Conservation (phyloP, 2,113 vertebrate species). For the Xenus cinereus region DNA sequence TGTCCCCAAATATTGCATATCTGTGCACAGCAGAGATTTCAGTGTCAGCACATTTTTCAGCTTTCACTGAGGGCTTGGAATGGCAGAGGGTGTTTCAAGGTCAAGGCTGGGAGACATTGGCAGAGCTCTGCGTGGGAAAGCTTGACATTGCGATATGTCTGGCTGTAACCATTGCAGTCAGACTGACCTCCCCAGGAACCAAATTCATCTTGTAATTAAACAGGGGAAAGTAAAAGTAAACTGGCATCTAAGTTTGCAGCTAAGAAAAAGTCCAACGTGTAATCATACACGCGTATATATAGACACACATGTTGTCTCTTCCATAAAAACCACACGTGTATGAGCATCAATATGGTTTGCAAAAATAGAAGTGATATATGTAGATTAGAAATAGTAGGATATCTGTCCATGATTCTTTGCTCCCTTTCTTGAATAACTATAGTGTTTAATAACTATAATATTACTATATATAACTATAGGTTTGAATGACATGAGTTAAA, state of each 20-base stretch:
- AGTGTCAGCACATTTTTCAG: conserved; percentile 26
- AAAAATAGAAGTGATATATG: background rate
- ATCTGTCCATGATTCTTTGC: background rate
- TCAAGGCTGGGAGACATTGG: conserved; percentile 2
- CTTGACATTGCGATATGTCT: background rate
- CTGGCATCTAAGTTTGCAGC: background rate
- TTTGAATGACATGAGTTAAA: background rate
- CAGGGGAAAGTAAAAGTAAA: background rate
- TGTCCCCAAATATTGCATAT: background rate
- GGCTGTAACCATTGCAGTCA: conserved; percentile 17
- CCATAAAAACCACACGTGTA: background rate
- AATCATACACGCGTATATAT: background rate
- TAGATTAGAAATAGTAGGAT: background rate
- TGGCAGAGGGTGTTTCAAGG: conserved; percentile 39
- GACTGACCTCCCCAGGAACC: conserved; percentile 5
- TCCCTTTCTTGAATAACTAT: background rate
- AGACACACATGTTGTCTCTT: background rate
- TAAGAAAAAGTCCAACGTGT: background rate
- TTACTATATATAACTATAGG: background rate
- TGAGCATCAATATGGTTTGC: rapidly evolving
- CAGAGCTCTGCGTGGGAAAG: conserved; percentile 15
- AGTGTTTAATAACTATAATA: background rate
- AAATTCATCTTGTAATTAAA: background rate
- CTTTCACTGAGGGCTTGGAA: background rate
- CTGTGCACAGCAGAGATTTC: background rate